These are phyloP conservation scores for Monochamus alternatus DNA, from an alignment of 2,888 invertebrate genomes.

Conservation along the genomic window DNA sequence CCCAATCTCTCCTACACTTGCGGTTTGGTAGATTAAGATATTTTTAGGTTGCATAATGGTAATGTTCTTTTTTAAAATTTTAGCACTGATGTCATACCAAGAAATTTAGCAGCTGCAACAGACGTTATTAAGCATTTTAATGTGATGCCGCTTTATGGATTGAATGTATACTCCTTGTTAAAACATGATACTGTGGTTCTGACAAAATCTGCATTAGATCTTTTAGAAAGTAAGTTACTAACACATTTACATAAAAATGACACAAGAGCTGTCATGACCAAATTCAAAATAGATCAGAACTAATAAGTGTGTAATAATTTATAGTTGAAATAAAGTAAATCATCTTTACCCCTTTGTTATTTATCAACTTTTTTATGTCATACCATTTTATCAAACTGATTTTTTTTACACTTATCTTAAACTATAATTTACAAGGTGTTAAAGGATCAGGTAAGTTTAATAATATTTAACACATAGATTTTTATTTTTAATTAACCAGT, in stretches of 20 bases:
- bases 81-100: constrained; percentile 89
- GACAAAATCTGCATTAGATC: constrained; percentile 87
- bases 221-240: constrained; percentile 86
- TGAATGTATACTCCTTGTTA: constrained; percentile 97
- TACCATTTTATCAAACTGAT: no score
- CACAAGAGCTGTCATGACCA: constrained; percentile 66
- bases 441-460: no score
- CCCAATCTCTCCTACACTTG: no score
- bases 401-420: no score
- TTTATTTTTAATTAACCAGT: no score
- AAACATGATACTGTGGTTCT: constrained; percentile 95
- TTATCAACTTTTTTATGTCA: no score
- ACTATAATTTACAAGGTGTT: no score
- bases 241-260: constrained; percentile 79
- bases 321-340: no score
- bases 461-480: no score
- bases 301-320: constrained; percentile 42
- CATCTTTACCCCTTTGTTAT: no score
- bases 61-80: constrained; percentile 63
- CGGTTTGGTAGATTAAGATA: no score
- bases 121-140: constrained; percentile 87
- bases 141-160: constrained; percentile 95
- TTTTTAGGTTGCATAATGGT: no score
- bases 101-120: constrained; percentile 89
- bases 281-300: constrained; percentile 78